These are phyloP conservation scores for Bos indicus DNA, from an alignment of 2,113 vertebrate species.

Conservation along the genomic window DNA sequence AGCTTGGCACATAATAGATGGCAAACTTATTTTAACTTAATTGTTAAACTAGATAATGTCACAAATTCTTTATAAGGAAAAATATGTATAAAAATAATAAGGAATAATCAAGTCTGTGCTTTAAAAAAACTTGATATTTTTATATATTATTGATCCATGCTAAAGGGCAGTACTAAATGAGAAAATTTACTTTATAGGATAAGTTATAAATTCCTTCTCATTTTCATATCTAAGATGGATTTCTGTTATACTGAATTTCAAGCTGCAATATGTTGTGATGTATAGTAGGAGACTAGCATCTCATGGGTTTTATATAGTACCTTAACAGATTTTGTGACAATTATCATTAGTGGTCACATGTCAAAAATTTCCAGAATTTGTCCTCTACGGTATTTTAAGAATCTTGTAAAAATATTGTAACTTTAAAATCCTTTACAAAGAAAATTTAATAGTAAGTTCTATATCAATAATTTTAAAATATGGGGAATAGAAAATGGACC, in stretches of 20 bases:
- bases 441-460: background rate
- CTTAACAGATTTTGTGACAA: background rate
- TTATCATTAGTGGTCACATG: background rate
- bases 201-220: background rate
- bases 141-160: background rate
- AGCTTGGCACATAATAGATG: background rate
- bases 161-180: background rate
- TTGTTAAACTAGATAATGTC: background rate
- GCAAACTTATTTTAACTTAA: background rate
- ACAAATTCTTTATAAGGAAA: background rate
- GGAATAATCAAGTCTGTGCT: background rate
- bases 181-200: background rate
- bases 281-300: background rate
- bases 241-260: background rate
- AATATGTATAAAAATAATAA: background rate
- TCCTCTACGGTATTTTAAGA: background rate
- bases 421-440: background rate
- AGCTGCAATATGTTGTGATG: background rate
- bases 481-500: fast-evolving
- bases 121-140: background rate
- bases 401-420: background rate
- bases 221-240: background rate
- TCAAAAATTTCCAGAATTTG: background rate
- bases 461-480: background rate
- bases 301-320: background rate